These are phyloP conservation scores for Sorex maritimensis DNA, from an alignment of 2,797 vertebrate genomes.

Conservation along the genomic window DNA sequence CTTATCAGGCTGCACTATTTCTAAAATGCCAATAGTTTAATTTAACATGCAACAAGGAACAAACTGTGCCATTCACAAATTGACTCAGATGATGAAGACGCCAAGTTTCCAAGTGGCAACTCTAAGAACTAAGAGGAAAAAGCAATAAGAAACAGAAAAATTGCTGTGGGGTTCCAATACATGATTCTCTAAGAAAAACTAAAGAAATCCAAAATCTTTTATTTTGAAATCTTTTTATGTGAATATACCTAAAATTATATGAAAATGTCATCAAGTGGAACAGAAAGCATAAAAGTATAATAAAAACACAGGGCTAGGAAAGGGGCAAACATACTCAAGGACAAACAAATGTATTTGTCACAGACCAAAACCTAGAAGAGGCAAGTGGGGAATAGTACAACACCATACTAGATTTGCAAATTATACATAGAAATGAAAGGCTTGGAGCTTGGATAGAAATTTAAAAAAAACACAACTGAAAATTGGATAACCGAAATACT, in stretches of 20 bases:
- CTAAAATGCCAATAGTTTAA: slow-evolving; percentile 36
- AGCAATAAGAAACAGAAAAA: neutral
- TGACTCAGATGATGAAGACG: slow-evolving; percentile 4
- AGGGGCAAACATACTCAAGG: slow-evolving; percentile 10
- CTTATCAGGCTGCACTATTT: neutral
- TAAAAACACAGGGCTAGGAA: neutral
- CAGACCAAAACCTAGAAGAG: neutral
- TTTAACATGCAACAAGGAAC: slow-evolving; percentile 34
- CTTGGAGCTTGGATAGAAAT: slow-evolving; percentile 42
- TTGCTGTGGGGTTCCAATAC: neutral
- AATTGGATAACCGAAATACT: slow-evolving; percentile 40
- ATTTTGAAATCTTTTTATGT: neutral
- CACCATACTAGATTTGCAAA: slow-evolving; percentile 27
- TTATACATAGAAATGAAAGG: neutral
- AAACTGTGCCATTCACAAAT: neutral
- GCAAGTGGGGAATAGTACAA: neutral
- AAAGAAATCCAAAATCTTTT: neutral
- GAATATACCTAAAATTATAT: neutral
- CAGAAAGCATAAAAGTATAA: neutral
- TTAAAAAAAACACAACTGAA: neutral
- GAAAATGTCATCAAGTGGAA: slow-evolving; percentile 7
- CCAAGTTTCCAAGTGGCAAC: slow-evolving; percentile 16
- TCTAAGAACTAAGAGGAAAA: neutral
- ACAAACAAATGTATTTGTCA: neutral
- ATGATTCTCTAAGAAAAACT: neutral